phyloP scores from a whole-genome alignment of 1,140 invertebrate genomes.

The Lordiphosa clarofinis region DNA sequence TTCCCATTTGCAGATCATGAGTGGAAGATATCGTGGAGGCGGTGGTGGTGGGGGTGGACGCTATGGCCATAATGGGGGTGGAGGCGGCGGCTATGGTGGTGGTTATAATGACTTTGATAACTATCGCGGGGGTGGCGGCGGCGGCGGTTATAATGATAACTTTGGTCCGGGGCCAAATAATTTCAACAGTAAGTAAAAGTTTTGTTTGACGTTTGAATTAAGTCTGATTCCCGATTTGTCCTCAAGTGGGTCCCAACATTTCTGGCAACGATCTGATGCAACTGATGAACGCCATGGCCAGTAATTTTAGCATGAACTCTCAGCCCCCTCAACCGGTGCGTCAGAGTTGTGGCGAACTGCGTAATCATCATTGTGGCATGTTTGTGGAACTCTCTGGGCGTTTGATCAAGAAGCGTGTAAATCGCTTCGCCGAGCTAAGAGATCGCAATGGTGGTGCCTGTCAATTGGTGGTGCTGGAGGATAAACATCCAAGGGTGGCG shows the following conservation, averaged over 20 bases:
- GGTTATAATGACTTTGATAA: conserved; percentile 67
- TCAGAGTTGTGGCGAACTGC: conserved; percentile 78
- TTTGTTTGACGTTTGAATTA: neutral
- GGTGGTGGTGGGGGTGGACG: conserved; percentile 38
- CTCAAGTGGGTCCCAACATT: conserved; percentile 63
- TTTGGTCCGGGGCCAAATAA: conserved; percentile 62
- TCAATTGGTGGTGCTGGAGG: conserved; percentile 79
- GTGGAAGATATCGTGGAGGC: conserved; percentile 64
- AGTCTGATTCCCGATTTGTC: neutral
- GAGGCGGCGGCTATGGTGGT: conserved; percentile 36
- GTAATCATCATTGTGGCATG: conserved; percentile 69
- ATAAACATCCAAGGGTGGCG: conserved; percentile 74
- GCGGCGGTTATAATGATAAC: conserved; percentile 59
- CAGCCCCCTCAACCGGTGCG: conserved; percentile 68
- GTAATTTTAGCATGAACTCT: conserved; percentile 75
- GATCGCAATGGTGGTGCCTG: conserved; percentile 78
- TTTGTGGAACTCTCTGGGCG: conserved; percentile 78
- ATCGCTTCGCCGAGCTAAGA: conserved; percentile 78
- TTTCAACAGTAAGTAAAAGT: conserved; percentile 58
- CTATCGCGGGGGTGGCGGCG: conserved; percentile 46
- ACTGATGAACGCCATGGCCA: conserved; percentile 72
- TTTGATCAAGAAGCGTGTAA: conserved; percentile 75
- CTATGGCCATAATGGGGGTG: conserved; percentile 38
- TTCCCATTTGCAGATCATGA: conserved; percentile 54
- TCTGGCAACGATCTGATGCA: conserved; percentile 72